Evolutionary conservation across 1,140 invertebrate species (phyloP).

Genomic region (Hycleus cichorii): DNA sequence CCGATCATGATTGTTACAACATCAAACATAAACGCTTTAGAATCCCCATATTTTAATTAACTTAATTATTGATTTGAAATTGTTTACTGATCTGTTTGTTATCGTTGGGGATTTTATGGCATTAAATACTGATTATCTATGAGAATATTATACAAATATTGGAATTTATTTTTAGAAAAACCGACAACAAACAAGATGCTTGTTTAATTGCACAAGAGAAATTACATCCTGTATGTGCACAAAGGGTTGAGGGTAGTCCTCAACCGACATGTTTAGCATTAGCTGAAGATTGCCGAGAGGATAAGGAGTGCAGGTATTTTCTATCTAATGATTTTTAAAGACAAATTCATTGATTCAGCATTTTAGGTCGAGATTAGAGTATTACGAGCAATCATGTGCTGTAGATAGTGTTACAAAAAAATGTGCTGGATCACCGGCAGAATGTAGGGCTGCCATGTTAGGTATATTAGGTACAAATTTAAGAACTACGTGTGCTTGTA

Average conservation of each 20-base stretch:
- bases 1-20: too few species aligned
- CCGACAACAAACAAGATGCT: conserved; percentile 69
- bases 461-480: conserved; percentile 80
- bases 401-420: conserved; percentile 81
- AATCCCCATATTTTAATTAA: too few species aligned
- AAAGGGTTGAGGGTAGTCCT: conserved; percentile 61
- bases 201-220: conserved; percentile 82
- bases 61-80: too few species aligned
- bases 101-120: too few species aligned
- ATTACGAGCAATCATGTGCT: conserved; percentile 83
- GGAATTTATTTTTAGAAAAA: conserved; percentile 53
- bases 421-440: conserved; percentile 73
- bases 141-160: too few species aligned
- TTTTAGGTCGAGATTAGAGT: conserved; percentile 65
- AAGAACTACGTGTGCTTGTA: conserved; percentile 74
- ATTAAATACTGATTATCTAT: too few species aligned
- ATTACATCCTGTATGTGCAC: conserved; percentile 78
- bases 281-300: conserved; percentile 68
- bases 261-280: conserved; percentile 73
- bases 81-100: too few species aligned
- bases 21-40: too few species aligned
- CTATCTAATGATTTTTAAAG: not conserved
- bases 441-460: conserved; percentile 73
- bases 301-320: conserved; percentile 62
- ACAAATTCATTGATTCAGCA: not conserved